Percentiles rank a stretch among this genome's conserved stretches.
phyloP scores from a whole-genome alignment of 2,113 vertebrate genomes.

The Taurulus bubalis region DNA sequence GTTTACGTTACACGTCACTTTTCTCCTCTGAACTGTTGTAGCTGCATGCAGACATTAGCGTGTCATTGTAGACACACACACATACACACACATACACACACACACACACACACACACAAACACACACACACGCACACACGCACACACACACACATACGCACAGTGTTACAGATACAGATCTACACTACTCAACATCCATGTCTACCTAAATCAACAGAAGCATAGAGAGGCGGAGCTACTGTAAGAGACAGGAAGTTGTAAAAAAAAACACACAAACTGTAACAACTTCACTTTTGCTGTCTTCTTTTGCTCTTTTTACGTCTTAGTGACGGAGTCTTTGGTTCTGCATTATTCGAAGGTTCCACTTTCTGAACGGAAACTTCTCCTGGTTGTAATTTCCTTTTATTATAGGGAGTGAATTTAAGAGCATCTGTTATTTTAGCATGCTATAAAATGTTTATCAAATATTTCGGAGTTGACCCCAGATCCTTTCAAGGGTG shows the following conservation, averaged over 20 bases:
- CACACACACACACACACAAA: conserved; percentile 22
- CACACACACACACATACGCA: conserved; percentile 21
- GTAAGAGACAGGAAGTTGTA: conserved; percentile 22
- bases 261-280: conserved; percentile 19
- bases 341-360: not conserved
- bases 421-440: conserved; percentile 17
- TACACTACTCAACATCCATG: not conserved
- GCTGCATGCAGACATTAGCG: conserved; percentile 15
- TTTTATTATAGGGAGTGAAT: conserved; percentile 19
- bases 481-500: not conserved
- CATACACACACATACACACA: conserved; percentile 22
- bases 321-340: not conserved
- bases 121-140: conserved; percentile 20
- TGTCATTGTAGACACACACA: conserved; percentile 29
- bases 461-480: not conserved
- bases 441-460: not conserved
- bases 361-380: not conserved
- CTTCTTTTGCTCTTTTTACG: conserved; percentile 29
- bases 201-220: conserved; percentile 4
- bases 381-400: not conserved
- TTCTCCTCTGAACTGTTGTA: conserved; percentile 6
- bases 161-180: conserved; percentile 46
- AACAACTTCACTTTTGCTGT: not conserved
- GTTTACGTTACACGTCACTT: not conserved
- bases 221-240: conserved; percentile 23